Evolutionary conservation across 2,888 invertebrate species (phyloP), one percentile per base, ranked within the genome.

Genomic region (Metacarcinus magister): DNA sequence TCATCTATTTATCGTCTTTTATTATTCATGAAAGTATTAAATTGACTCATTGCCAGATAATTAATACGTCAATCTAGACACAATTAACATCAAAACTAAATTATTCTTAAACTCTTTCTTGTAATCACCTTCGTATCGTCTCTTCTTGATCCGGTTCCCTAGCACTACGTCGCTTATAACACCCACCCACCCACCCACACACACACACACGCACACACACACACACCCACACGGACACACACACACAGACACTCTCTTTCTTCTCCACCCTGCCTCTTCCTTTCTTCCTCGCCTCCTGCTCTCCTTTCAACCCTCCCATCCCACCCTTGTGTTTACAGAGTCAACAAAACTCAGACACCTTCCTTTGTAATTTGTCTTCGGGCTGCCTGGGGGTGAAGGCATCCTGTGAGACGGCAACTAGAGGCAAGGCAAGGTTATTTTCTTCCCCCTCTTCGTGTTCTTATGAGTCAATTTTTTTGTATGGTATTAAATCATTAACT

Each of bases 301-400:
- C n/a, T n/a, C 75, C n/a, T 28, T 75, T 75, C 75, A 75, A 8
- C 75, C 28, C 23, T 75, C 75, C 7, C 75, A 10, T 75, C 75
- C 75, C 28, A 75, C 75, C 75, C 28, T 0, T 28, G n/a, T 75
- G 87, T 87, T 87, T 87, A 39, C 87, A 16, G 39, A 0, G 16
- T 87, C 87, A 87, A 87, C 87, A 87, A 39, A n/a, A 32, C 19
- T 87, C 32, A 32, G 39, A 87, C 87, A 87, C 39, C 87, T 87
- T 87, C 87, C 19, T 87, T 39, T 87, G 87, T 87, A 87, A 87
- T 87, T 87, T 39, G 87, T 87, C 87, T 87, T 87, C 2, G 39
- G 16, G 7, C 32, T 32, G 87, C 39, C 39, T 87, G 16, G 39
- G 16, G 39, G 87, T 1, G 32, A 39, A 32, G 39, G 19, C 13